phyloP scores from a whole-genome alignment of 2,113 vertebrate species.

The Dasyprocta punctata region DNA sequence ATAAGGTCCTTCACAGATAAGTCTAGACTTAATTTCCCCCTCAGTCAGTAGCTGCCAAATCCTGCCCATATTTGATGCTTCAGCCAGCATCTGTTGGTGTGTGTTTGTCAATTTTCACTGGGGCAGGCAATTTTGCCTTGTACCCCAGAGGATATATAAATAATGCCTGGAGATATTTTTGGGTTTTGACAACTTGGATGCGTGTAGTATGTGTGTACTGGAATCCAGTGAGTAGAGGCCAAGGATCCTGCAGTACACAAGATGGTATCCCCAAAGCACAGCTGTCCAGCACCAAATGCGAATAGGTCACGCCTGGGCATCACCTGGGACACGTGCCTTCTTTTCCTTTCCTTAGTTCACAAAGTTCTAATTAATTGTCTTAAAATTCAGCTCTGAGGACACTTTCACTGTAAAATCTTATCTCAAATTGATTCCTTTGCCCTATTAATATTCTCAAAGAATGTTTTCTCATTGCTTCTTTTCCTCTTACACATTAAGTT shows the following conservation, averaged over 20 bases:
- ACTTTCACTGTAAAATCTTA: slow-evolving; percentile 1
- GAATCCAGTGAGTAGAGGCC: no score
- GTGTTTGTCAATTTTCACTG: neutral
- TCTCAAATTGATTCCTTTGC: neutral
- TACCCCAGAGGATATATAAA: neutral
- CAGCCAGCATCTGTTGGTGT: neutral
- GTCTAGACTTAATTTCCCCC: accelerated
- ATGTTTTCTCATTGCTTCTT: neutral
- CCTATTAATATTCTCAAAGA: neutral
- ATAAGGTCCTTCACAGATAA: neutral
- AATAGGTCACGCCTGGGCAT: neutral
- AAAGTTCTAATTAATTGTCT: neutral
- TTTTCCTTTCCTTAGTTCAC: neutral
- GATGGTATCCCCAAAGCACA: no score
- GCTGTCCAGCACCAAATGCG: neutral
- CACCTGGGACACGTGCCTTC: neutral
- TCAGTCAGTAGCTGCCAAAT: neutral
- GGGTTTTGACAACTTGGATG: neutral
- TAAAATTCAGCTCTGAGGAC: neutral
- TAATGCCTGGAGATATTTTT: neutral
- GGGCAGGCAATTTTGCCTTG: neutral
- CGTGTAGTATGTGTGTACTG: neutral
- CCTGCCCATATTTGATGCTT: neutral
- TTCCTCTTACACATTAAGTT: neutral
- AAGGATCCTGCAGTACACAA: neutral